Percentiles rank a stretch among this genome's conserved stretches.
phyloP scores from a whole-genome alignment of 2,797 vertebrate species.

The Gadopsis bispinosus region DNA sequence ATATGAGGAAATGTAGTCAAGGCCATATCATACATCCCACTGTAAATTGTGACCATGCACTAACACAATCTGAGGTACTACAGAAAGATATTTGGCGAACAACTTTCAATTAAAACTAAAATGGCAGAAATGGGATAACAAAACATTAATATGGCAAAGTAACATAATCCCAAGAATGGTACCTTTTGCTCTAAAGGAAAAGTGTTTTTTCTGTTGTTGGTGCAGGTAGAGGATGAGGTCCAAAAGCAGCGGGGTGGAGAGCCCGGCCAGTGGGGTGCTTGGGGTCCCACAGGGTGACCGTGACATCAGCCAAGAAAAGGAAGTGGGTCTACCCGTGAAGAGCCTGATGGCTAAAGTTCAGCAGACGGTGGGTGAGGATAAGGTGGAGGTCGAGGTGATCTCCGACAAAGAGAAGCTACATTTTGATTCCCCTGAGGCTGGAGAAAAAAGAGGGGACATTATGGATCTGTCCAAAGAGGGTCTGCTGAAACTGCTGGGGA shows the following conservation, averaged over 20 bases:
- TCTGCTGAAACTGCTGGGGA: slow-evolving; percentile 92
- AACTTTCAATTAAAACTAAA: not conserved
- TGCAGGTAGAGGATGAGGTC: slow-evolving; percentile 93
- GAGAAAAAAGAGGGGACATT: slow-evolving; percentile 80
- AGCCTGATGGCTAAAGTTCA: slow-evolving; percentile 89
- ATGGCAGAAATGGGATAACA: not conserved
- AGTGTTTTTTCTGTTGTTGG: slow-evolving; percentile 41
- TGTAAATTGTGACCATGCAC: slow-evolving; percentile 26
- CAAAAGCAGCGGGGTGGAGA: slow-evolving; percentile 90
- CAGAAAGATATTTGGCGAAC: not conserved
- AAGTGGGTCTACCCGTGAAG: slow-evolving; percentile 87
- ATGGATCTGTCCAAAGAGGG: slow-evolving; percentile 93
- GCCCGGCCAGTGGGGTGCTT: slow-evolving; percentile 84
- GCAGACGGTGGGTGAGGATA: slow-evolving; percentile 85
- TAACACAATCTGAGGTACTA: not conserved
- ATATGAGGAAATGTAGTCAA: slow-evolving; percentile 29
- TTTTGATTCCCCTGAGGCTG: slow-evolving; percentile 81
- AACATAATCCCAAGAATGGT: not conserved
- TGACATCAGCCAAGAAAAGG: slow-evolving; percentile 85
- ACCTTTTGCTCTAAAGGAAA: not conserved
- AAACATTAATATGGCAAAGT: not conserved
- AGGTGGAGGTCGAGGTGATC: slow-evolving; percentile 72
- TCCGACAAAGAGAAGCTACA: slow-evolving; percentile 87
- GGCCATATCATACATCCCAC: slow-evolving; percentile 37
- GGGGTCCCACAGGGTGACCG: slow-evolving; percentile 85